Evolutionary conservation across 1,140 invertebrate genomes (phyloP).

Genomic region (Philotrypesis tridentata): DNA sequence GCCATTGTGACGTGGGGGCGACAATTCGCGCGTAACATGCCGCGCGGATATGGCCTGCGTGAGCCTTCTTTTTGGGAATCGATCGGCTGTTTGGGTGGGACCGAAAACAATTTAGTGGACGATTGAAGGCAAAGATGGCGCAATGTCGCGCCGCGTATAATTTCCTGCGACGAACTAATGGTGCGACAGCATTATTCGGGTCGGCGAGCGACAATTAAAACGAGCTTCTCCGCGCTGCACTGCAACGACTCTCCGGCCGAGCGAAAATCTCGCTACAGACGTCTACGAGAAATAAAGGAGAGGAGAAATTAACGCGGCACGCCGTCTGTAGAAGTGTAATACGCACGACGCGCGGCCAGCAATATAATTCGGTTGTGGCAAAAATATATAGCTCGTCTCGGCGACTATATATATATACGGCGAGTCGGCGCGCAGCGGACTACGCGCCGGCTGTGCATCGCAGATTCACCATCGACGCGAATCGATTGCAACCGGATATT

Average conservation of each 20-base stretch:
- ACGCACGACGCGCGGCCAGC: no score
- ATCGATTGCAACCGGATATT: constrained; percentile 45
- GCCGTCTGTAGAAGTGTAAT: no score
- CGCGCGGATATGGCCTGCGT: not conserved
- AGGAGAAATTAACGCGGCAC: no score
- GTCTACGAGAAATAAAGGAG: no score
- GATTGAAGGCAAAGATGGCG: constrained; percentile 7
- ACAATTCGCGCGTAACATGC: not conserved
- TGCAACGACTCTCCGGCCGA: not conserved
- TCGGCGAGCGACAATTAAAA: not conserved
- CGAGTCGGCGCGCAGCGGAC: no score
- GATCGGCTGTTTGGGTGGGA: not conserved
- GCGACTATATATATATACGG: not conserved
- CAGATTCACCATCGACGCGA: constrained; percentile 21
- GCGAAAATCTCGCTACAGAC: no score
- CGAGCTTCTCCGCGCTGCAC: no score
- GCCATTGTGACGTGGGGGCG: not conserved
- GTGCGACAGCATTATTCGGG: not conserved
- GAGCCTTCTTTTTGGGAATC: not conserved
- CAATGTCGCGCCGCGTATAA: not conserved
- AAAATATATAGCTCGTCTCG: not conserved
- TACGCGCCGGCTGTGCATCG: not conserved
- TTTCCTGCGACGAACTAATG: not conserved
- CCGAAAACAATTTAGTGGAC: constrained; percentile 1
- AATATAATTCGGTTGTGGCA: not conserved